phyloP scores from a whole-genome alignment of 2,113 vertebrate species.

The Cyprinodon variegatus region DNA sequence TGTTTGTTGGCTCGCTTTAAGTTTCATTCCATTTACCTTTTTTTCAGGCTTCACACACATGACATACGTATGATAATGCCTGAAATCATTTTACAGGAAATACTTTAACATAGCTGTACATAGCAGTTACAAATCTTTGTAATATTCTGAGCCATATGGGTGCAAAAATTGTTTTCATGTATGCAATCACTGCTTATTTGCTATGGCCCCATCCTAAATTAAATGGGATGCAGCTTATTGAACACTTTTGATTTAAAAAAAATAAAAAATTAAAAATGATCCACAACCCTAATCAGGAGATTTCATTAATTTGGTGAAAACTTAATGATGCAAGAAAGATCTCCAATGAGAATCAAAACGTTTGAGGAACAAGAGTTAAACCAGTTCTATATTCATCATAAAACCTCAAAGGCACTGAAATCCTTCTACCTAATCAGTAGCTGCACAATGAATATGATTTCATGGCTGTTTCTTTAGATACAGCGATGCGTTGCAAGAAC shows the following conservation, averaged over 20 bases:
- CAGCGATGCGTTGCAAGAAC: no score
- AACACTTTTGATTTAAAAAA: neutral
- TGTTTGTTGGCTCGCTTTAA: neutral
- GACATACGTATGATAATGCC: neutral
- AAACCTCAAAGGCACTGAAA: neutral
- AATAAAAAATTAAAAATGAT: no score
- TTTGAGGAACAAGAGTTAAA: neutral
- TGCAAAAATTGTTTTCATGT: neutral
- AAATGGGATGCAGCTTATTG: neutral
- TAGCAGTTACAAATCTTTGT: neutral
- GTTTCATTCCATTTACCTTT: neutral
- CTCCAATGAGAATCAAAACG: neutral
- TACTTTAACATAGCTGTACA: neutral
- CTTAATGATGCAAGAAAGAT: neutral
- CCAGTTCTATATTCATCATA: neutral
- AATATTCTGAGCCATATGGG: neutral
- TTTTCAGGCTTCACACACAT: neutral
- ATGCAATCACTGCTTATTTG: neutral
- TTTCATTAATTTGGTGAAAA: neutral
- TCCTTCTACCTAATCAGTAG: neutral
- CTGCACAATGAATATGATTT: no score
- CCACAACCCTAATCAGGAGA: neutral
- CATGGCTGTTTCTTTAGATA: no score
- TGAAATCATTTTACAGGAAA: neutral
- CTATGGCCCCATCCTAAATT: neutral